These are phyloP conservation scores for Julus scandinavius DNA, from an alignment of 2,888 invertebrate species.

Conservation along the genomic window DNA sequence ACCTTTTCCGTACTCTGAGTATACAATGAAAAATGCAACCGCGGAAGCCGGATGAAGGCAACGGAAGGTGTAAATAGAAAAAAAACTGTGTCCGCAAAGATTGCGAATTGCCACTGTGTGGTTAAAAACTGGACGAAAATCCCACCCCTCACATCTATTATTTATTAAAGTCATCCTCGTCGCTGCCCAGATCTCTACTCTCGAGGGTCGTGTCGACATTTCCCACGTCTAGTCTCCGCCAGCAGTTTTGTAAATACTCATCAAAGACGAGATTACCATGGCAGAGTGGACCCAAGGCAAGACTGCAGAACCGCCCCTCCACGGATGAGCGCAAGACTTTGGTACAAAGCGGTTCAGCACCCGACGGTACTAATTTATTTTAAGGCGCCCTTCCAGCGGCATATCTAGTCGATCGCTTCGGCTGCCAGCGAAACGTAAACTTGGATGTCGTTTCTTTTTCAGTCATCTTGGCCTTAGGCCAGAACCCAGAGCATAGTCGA, in stretches of 20 bases:
- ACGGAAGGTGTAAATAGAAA: not conserved
- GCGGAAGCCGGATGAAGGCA: not conserved
- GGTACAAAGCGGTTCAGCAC: not conserved
- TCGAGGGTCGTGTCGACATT: not conserved
- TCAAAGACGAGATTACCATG: not conserved
- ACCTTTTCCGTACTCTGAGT: too few species aligned
- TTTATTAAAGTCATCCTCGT: not conserved
- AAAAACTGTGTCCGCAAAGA: not conserved
- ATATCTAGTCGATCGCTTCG: not conserved
- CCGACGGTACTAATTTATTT: not conserved
- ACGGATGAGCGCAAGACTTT: not conserved
- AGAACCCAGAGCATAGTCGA: not conserved
- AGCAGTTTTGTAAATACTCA: constrained; percentile 2
- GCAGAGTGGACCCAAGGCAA: not conserved
- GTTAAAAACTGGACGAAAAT: not conserved
- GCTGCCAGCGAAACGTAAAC: constrained; percentile 5
- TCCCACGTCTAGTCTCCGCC: not conserved
- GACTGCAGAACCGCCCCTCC: not conserved
- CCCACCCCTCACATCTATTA: not conserved
- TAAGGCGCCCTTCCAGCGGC: constrained; percentile 31
- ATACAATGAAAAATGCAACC: too few species aligned
- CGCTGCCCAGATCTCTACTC: not conserved
- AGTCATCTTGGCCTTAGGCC: constrained; percentile 24
- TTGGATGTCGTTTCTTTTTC: not conserved
- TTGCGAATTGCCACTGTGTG: constrained; percentile 1